A percentile compares a stretch with the other conserved stretches of the same genome.
Conservation (phyloP, 2,113 vertebrate species). For the Forbesichthys agassizii region DNA sequence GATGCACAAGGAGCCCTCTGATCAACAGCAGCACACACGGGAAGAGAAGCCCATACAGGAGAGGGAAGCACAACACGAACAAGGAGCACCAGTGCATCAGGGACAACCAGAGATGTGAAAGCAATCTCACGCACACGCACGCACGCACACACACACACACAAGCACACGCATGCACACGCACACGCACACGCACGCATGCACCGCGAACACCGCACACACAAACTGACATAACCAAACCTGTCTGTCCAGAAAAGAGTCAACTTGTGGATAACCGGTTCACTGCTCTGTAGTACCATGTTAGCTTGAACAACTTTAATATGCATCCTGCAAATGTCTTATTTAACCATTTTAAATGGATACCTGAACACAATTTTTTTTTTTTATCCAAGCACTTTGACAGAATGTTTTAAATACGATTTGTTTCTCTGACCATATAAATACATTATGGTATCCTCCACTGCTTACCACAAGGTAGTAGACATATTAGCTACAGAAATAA, state of each 20-base stretch:
- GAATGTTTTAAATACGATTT: too few relatives aligned
- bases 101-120: constrained; percentile 71
- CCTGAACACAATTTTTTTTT: too few relatives aligned
- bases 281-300: background rate
- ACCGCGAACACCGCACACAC: background rate
- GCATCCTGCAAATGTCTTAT: background rate
- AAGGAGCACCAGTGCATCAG: constrained; percentile 45
- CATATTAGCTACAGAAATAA: too few relatives aligned
- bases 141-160: too few relatives aligned
- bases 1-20: constrained; percentile 10
- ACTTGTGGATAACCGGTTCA: constrained; percentile 2
- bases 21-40: constrained; percentile 8
- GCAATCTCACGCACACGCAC: background rate
- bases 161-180: too few relatives aligned
- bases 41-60: constrained; percentile 22
- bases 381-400: too few relatives aligned
- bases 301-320: background rate
- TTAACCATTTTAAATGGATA: too few relatives aligned
- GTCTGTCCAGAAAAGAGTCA: background rate
- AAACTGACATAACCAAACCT: background rate
- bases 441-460: too few relatives aligned
- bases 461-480: too few relatives aligned
- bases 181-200: background rate
- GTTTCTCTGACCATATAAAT: too few relatives aligned
- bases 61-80: constrained; percentile 22